Percentiles rank a stretch among this genome's conserved stretches.
Conservation (phyloP, 2,797 vertebrate species). For the Esox lucius region DNA sequence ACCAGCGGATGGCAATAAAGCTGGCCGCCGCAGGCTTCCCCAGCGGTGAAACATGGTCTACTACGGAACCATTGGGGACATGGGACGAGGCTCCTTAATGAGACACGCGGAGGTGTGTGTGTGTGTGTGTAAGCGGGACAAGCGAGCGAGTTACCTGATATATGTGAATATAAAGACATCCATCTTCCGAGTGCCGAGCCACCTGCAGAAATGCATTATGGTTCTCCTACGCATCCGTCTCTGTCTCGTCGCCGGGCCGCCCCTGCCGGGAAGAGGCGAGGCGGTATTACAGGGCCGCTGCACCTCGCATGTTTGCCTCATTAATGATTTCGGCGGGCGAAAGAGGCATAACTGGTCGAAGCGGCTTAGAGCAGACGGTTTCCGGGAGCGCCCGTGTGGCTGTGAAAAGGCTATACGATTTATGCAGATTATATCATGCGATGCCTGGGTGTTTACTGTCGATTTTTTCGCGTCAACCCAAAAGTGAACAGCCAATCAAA, state of each 20-base stretch:
- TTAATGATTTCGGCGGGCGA: constrained; percentile 22
- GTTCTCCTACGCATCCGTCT: constrained; percentile 67
- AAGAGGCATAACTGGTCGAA: neutral
- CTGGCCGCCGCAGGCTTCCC: constrained; percentile 21
- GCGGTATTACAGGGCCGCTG: constrained; percentile 48
- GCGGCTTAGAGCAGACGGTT: neutral
- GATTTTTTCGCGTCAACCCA: neutral
- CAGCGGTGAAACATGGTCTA: neutral
- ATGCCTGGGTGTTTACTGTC: neutral
- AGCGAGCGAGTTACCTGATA: constrained; percentile 46
- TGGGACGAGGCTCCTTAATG: constrained; percentile 29
- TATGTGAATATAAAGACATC: constrained; percentile 64
- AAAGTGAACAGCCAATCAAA: neutral
- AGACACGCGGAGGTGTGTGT: constrained; percentile 56
- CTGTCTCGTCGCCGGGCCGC: constrained; percentile 64
- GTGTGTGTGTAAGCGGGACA: neutral
- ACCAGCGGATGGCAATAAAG: constrained; percentile 42
- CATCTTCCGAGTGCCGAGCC: constrained; percentile 59
- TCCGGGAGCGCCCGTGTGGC: neutral
- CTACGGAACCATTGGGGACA: neutral
- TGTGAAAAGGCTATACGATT: neutral
- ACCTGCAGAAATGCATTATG: constrained; percentile 68
- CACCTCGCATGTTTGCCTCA: constrained; percentile 22
- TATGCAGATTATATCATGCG: neutral
- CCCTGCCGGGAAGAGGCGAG: constrained; percentile 52